Conservation (phyloP, 2,113 vertebrate species). For the Antechinus flavipes region DNA sequence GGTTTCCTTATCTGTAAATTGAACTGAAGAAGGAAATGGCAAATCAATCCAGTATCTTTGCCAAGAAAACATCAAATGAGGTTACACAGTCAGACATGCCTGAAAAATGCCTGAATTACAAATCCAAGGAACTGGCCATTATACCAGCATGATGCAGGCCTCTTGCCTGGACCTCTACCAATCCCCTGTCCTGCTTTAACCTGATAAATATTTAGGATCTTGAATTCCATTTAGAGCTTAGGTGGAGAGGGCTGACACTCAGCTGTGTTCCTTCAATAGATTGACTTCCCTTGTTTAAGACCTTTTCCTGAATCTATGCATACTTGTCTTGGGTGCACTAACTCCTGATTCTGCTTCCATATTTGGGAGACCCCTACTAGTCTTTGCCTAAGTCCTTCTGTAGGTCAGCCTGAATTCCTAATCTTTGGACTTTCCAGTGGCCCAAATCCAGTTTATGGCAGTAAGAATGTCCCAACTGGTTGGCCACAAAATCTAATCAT, state of each 20-base stretch:
- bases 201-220: neutral
- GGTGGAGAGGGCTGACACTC: neutral
- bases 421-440: too few species aligned
- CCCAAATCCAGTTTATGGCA: neutral
- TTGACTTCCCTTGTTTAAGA: neutral
- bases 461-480: neutral
- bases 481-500: neutral
- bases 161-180: neutral
- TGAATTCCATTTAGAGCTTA: neutral
- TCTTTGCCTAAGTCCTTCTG: neutral
- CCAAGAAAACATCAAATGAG: neutral
- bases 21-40: neutral
- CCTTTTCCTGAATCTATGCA: neutral
- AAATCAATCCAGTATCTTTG: neutral
- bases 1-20: neutral
- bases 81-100: neutral
- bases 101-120: neutral
- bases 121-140: neutral
- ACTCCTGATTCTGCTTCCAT: rapidly evolving
- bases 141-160: neutral
- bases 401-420: neutral
- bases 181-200: neutral
- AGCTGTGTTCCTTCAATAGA: neutral
- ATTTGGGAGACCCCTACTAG: rapidly evolving
- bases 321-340: neutral